Conservation (phyloP, 2,113 vertebrate species). For the Cochlearius cochlearius region DNA sequence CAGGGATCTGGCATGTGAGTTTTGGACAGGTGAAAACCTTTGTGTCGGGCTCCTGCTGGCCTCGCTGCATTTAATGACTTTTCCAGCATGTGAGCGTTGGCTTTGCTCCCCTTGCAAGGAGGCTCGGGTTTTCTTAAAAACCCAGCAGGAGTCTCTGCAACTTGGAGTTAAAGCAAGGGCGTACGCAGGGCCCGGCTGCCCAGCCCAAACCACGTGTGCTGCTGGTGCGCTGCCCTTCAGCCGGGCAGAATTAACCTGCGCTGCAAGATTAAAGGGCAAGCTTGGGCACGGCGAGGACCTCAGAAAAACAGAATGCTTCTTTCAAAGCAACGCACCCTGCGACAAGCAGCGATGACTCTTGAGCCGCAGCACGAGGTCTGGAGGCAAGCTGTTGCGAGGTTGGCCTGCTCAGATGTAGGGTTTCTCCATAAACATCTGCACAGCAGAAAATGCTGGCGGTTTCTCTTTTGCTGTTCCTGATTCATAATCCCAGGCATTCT, state of each 20-base stretch:
- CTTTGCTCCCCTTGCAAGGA: neutral
- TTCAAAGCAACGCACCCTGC: neutral
- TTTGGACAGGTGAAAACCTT: neutral
- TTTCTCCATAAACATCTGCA: neutral
- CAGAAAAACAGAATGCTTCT: neutral
- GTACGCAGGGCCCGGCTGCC: neutral
- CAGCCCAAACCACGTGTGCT: neutral
- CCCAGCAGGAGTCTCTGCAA: neutral
- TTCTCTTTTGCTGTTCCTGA: neutral
- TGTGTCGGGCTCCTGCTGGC: neutral
- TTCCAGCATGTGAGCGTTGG: neutral
- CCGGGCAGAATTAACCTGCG: neutral
- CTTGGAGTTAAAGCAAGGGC: neutral
- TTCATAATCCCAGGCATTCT: neutral
- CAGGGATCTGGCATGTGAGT: neutral
- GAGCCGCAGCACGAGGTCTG: neutral
- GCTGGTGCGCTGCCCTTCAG: neutral
- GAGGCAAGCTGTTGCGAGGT: neutral
- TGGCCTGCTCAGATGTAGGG: neutral
- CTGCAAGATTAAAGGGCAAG: neutral
- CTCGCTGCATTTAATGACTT: neutral
- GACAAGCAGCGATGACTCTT: neutral
- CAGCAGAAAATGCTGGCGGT: neutral
- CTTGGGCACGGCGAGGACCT: accelerated
- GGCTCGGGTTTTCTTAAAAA: neutral